phyloP scores from a whole-genome alignment of 2,797 vertebrate species.

The Trematomus bernacchii region DNA sequence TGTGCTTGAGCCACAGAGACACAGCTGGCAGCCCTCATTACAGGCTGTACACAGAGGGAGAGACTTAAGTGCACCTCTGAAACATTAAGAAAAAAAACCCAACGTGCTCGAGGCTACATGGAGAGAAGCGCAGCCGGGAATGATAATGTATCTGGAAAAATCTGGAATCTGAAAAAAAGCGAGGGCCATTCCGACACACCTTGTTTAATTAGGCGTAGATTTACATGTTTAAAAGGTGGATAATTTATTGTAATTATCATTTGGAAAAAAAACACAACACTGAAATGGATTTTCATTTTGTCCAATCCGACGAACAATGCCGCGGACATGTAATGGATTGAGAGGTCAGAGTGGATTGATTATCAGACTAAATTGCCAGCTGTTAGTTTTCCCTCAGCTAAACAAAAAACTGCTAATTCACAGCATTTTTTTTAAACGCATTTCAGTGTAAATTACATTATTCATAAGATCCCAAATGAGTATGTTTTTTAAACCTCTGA shows the following conservation, averaged over 20 bases:
- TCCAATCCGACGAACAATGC: not conserved
- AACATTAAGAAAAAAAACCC: slow-evolving; percentile 47
- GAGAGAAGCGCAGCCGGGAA: not conserved
- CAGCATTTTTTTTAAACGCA: not conserved
- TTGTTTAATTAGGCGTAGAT: too few species aligned
- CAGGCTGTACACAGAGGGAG: slow-evolving; percentile 58
- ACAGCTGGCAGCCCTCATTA: slow-evolving; percentile 77
- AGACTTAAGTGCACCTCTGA: slow-evolving; percentile 73
- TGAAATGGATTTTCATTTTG: not conserved
- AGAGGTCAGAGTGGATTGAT: not conserved
- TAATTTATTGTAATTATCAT: not conserved
- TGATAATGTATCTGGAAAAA: slow-evolving; percentile 11
- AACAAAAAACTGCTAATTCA: not conserved
- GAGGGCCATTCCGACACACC: slow-evolving; percentile 20
- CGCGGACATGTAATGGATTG: not conserved
- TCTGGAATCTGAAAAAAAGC: not conserved
- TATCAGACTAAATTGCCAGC: not conserved
- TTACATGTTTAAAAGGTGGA: not conserved
- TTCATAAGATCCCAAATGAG: slow-evolving; percentile 35
- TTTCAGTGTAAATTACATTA: slow-evolving; percentile 28
- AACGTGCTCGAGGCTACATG: slow-evolving; percentile 44
- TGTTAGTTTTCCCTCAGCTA: not conserved
- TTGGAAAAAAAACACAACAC: not conserved
- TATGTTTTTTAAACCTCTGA: slow-evolving; percentile 35
- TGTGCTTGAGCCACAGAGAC: slow-evolving; percentile 39